phyloP scores from a whole-genome alignment of 2,888 invertebrate genomes.

The Lepidocyrtoides sp. region DNA sequence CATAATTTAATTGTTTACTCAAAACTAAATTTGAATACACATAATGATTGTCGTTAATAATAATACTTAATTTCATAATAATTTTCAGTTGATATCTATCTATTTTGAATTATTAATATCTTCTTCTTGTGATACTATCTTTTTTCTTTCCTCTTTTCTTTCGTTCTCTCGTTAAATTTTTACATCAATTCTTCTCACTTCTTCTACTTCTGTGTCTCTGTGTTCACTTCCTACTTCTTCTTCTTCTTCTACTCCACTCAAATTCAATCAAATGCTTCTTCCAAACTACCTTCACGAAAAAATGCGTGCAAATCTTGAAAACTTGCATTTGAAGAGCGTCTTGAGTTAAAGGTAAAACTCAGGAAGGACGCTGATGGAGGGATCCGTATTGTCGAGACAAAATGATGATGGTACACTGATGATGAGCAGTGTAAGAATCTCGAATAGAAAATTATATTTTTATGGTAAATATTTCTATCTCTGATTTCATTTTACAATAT shows the following conservation, averaged over 20 bases:
- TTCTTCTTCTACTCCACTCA: constrained; percentile 60
- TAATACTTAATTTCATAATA: constrained; percentile 29
- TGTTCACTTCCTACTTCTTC: constrained; percentile 78
- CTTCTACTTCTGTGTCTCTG: constrained; percentile 64
- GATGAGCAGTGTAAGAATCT: constrained; percentile 68
- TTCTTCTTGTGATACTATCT: constrained; percentile 77
- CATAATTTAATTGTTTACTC: background rate
- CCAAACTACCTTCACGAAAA: constrained; percentile 39
- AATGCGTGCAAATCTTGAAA: constrained; percentile 35
- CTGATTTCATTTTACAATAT: constrained; percentile 12
- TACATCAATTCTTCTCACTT: constrained; percentile 38
- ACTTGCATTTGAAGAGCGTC: constrained; percentile 82
- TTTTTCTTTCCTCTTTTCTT: constrained; percentile 59
- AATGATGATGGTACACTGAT: constrained; percentile 75
- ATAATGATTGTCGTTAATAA: background rate
- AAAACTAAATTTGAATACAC: background rate
- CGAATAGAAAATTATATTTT: constrained; percentile 31
- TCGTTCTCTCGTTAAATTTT: constrained; percentile 30
- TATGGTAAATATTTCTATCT: constrained; percentile 51
- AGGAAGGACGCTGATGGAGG: constrained; percentile 83
- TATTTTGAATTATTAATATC: constrained; percentile 57
- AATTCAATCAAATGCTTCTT: constrained; percentile 32
- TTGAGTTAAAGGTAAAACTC: constrained; percentile 84
- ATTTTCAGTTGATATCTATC: constrained; percentile 59
- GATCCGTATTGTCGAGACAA: constrained; percentile 84